phyloP scores from a whole-genome alignment of 2,113 vertebrate genomes.

The Amphiprion ocellaris region DNA sequence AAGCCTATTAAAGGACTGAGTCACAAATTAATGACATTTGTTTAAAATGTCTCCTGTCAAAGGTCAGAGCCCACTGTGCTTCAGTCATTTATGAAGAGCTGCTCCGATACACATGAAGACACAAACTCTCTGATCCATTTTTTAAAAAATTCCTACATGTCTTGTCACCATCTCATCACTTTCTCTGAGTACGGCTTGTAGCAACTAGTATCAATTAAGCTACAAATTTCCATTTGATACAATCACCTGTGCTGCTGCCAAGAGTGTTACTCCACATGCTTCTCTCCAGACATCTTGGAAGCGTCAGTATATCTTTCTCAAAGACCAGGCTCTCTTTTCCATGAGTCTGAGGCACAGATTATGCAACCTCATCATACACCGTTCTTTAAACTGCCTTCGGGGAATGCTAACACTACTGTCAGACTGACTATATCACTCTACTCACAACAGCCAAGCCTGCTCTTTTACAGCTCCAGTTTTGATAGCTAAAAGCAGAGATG shows the following conservation, averaged over 20 bases:
- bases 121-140: constrained; percentile 19
- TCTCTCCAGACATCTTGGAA: constrained; percentile 61
- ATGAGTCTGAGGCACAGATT: constrained; percentile 63
- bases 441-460: constrained; percentile 46
- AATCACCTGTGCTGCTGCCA: constrained; percentile 55
- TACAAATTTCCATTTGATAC: constrained; percentile 66
- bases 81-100: background rate
- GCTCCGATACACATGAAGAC: background rate
- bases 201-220: constrained; percentile 74
- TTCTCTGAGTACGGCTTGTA: constrained; percentile 56
- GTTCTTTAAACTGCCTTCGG: constrained; percentile 66
- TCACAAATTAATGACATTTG: too few species aligned
- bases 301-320: constrained; percentile 62
- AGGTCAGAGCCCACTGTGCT: background rate
- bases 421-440: constrained; percentile 56
- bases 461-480: constrained; percentile 49
- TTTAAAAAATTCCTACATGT: background rate
- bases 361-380: constrained; percentile 72
- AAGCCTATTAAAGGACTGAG: too few species aligned
- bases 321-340: constrained; percentile 63
- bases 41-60: background rate
- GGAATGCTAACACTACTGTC: constrained; percentile 68
- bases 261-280: constrained; percentile 55
- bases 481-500: constrained; percentile 50
- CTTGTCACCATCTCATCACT: constrained; percentile 44